A percentile compares a stretch with the other conserved stretches of the same genome.
Evolutionary conservation across 2,888 invertebrate genomes (phyloP).

Genomic region (Athalia cordata): DNA sequence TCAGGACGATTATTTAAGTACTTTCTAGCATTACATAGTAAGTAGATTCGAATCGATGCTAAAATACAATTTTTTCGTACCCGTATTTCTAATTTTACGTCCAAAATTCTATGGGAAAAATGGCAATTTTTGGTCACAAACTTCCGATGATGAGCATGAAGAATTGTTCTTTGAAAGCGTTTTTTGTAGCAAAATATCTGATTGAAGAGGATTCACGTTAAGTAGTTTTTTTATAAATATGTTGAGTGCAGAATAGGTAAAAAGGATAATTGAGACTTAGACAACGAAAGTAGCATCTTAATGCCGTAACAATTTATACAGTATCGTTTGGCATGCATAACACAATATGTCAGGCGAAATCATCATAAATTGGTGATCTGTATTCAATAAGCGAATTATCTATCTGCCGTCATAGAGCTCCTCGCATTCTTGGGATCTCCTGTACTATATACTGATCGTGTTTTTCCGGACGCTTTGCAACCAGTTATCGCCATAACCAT

Average conservation of each 20-base stretch:
- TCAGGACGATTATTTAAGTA: not conserved
- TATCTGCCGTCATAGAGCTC: constrained; percentile 44
- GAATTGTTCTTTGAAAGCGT: too few species aligned
- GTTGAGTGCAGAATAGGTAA: not conserved
- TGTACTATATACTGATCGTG: not conserved
- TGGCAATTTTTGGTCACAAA: too few species aligned
- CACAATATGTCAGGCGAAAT: constrained; percentile 16
- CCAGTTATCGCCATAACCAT: not conserved
- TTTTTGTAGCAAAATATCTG: not conserved
- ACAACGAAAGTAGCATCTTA: constrained; percentile 2
- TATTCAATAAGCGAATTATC: constrained; percentile 59
- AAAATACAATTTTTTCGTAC: too few species aligned
- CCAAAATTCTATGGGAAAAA: not conserved
- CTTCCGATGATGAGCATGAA: too few species aligned
- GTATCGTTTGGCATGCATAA: not conserved
- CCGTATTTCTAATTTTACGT: too few species aligned
- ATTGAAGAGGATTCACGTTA: not conserved
- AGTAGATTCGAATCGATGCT: too few species aligned
- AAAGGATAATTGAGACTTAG: constrained; percentile 10
- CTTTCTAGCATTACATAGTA: too few species aligned
- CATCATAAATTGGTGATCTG: constrained; percentile 50
- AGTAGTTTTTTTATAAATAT: not conserved
- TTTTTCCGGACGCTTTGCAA: too few species aligned
- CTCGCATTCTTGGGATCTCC: constrained; percentile 14
- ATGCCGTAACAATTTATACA: not conserved